A percentile compares a stretch with the other conserved stretches of the same genome.
Conservation (phyloP, 2,888 invertebrate genomes). For the Napeogenes sylphis region DNA sequence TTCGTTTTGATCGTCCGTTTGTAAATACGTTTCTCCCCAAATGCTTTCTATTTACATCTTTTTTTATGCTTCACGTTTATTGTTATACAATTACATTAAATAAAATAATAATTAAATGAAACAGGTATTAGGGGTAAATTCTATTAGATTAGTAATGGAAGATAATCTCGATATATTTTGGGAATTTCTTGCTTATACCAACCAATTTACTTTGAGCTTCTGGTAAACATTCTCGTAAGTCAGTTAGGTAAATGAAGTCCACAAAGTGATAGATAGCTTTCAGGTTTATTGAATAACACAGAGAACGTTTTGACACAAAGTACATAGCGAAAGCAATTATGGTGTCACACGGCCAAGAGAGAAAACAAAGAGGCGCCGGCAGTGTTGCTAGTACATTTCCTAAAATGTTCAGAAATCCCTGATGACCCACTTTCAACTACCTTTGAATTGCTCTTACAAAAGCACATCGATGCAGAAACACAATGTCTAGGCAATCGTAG, state of each 20-base stretch:
- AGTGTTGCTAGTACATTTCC: conserved; percentile 41
- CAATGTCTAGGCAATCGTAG: conserved; percentile 58
- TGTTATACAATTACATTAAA: conserved; percentile 13
- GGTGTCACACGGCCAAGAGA: conserved; percentile 47
- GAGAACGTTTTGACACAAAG: conserved; percentile 36
- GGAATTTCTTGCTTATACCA: too few relatives aligned
- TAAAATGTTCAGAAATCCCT: conserved; percentile 57
- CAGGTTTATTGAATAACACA: conserved; percentile 4
- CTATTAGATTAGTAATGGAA: too few relatives aligned
- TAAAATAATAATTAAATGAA: conserved; percentile 6
- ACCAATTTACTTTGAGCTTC: too few relatives aligned
- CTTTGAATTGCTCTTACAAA: conserved; percentile 68
- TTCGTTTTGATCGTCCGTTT: conserved; percentile 68
- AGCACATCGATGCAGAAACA: conserved; percentile 68
- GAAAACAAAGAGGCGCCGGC: conserved; percentile 47
- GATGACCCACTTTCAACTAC: conserved; percentile 69
- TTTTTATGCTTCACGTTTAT: conserved; percentile 15
- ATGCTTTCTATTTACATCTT: conserved; percentile 10
- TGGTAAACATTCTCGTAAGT: conserved; percentile 1
- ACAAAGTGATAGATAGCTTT: neutral
- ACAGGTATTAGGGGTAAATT: too few relatives aligned
- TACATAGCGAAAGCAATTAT: conserved; percentile 40
- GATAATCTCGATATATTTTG: too few relatives aligned
- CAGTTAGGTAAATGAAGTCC: neutral
- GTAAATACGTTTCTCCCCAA: conserved; percentile 35